Evolutionary conservation across 2,888 invertebrate genomes (phyloP), one percentile per base, ranked within the genome.

Genomic region (Cerceris rybyensis): DNA sequence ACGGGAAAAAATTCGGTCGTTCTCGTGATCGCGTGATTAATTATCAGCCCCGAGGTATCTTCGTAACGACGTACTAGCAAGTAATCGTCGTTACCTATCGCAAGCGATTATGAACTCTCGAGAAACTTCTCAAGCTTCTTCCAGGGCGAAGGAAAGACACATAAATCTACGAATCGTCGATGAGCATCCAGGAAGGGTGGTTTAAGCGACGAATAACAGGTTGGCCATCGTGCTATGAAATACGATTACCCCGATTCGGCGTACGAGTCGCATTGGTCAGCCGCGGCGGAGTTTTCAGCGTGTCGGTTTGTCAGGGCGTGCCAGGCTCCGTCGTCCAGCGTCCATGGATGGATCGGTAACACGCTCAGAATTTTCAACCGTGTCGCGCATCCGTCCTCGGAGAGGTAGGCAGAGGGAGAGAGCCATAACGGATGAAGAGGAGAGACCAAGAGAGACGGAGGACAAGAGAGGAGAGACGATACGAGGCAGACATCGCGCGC

Each of bases 171-270:
- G 50, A 50, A 50, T 6, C 9, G n/a, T 7, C 17, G 55, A 49
- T 46, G 14, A 50, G 55, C 60, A 65, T 28, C 43, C 6, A 14
- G 58, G 50, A 43, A 63, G 70, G 49, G 54, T 42, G 57, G 72
- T 68, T 70, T 72, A 70, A 70, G 57, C 71, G 72, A 85, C 77
- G 79, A 85, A 86, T 82, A 87, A 85, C 84, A 82, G 81, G 80
- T 81, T 85, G 71, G 81, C 76, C 74, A 77, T 82, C 78, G 76
- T 61, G 74, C 80, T 77, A 80, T 84, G 86, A 88, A 88, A 86
- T 86, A 89, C 86, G 84, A 84, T 84, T 82, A 85, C 83, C 84
- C 81, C 69, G 82, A 82, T 86, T 88, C 75, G 82, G 83, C 79
- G 83, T 75, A 84, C 84, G 80, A 74, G 73, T 70, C 77, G 79